phyloP scores from a whole-genome alignment of 2,113 vertebrate genomes.

The Barnardius zonarius region DNA sequence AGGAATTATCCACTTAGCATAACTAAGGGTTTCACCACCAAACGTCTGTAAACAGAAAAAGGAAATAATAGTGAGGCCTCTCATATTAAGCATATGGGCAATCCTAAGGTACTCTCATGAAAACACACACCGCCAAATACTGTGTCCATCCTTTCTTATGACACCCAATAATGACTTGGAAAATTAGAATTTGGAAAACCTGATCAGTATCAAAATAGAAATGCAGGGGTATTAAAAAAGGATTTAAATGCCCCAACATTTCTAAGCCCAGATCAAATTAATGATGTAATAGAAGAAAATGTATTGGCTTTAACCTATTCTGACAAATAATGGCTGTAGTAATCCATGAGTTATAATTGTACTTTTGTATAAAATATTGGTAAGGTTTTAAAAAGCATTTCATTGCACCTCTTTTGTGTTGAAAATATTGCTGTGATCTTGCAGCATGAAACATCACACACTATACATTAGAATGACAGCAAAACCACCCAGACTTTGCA shows the following conservation, averaged over 20 bases:
- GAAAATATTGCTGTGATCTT: neutral
- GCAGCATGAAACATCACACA: neutral
- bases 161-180: neutral
- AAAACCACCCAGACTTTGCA: neutral
- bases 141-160: neutral
- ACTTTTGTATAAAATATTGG: neutral
- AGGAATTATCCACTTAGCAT: slow-evolving; percentile 81
- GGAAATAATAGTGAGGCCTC: neutral
- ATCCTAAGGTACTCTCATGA: neutral
- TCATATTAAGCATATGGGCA: neutral
- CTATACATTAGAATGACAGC: neutral
- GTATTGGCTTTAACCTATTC: neutral
- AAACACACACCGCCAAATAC: neutral
- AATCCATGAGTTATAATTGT: neutral
- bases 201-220: neutral
- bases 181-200: neutral
- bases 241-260: neutral
- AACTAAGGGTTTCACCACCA: slow-evolving; percentile 76
- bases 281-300: neutral
- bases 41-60: slow-evolving; percentile 72
- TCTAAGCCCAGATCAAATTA: neutral
- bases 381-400: neutral
- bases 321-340: neutral
- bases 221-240: neutral
- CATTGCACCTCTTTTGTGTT: neutral